Evolutionary conservation across 2,888 invertebrate genomes (phyloP), one percentile per base, ranked within the genome.

Genomic region (Pammene aurita): DNA sequence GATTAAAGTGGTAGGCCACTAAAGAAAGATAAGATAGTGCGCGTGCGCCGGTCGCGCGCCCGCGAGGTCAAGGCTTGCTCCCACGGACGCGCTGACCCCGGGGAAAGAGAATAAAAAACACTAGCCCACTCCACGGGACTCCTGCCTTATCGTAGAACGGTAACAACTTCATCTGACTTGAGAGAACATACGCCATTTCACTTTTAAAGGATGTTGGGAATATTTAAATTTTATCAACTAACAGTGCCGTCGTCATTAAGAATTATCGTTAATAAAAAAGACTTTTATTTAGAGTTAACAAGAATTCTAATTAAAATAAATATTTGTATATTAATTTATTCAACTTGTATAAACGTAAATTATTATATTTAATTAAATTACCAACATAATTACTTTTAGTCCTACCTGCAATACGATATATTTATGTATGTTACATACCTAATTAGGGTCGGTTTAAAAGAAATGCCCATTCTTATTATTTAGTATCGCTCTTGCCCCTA

Each of bases 41-140:
- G 38, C 38, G 0, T 5, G 41, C 52, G 62, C 41, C 11, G 41
- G 41, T 4, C 50, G 13, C 54, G 18, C 35, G 44, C n/a, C 16
- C 48, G 26, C 57, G 46, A 44, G 68, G 58, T 68, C 68, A 68
- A 68, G 58, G 63, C 50, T 63, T 68, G 52, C 9, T 55, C 62
- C 44, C 50, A 48, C 26, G 50, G 10, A 10, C 50, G 13, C n/a
- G 34, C 26, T 18, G 62, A 63, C 62, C 48, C 50, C 50, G 50
- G 50, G 50, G 42, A 13, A 42, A 10, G 13, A 11, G 5, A 13
- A 42, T 42, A 42, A 42, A 42, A 42, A 42, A 42, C 26, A 26
- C 26, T 1, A 11, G 0, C 4, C 42, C 11, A 11, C 42, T 11
- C 10, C 42, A 11, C 42, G 42, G 42, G 42, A 11, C 11, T 11